A percentile compares a stretch with the other conserved stretches of the same genome.
phyloP scores from a whole-genome alignment of 2,797 vertebrate species.

The Heteromormyrus szaboi region DNA sequence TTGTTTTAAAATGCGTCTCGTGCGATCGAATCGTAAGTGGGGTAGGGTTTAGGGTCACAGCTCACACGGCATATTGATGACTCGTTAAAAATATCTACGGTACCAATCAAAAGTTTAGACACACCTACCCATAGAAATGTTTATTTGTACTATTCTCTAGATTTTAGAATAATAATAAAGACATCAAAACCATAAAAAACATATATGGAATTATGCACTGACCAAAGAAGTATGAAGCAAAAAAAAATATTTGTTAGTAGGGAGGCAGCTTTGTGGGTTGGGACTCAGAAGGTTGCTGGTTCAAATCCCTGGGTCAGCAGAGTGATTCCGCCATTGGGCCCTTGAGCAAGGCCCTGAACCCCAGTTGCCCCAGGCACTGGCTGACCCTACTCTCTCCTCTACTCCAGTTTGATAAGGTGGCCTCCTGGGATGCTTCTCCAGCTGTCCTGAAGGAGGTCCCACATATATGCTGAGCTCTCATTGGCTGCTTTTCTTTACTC shows the following conservation, averaged over 20 bases:
- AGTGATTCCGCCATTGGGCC: background rate
- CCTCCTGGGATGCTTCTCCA: background rate
- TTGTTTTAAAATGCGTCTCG: background rate
- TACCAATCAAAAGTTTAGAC: background rate
- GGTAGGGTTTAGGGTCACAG: background rate
- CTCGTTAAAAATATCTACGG: background rate
- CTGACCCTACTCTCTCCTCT: background rate
- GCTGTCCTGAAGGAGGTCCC: background rate
- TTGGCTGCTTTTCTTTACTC: background rate
- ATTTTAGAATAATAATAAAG: background rate
- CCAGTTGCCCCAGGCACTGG: background rate
- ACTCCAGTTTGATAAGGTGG: background rate
- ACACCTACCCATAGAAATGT: background rate
- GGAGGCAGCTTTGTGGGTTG: background rate
- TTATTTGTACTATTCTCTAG: background rate
- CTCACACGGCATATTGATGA: background rate
- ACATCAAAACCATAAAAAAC: background rate
- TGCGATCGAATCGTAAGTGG: background rate
- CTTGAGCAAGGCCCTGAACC: background rate
- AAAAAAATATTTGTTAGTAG: background rate
- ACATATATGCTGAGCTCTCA: background rate
- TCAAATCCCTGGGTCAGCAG: background rate
- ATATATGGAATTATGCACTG: background rate
- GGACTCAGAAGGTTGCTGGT: background rate
- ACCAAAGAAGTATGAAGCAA: background rate